Evolutionary conservation across 1,140 invertebrate species (phyloP).

Genomic region (Theocolax elegans): DNA sequence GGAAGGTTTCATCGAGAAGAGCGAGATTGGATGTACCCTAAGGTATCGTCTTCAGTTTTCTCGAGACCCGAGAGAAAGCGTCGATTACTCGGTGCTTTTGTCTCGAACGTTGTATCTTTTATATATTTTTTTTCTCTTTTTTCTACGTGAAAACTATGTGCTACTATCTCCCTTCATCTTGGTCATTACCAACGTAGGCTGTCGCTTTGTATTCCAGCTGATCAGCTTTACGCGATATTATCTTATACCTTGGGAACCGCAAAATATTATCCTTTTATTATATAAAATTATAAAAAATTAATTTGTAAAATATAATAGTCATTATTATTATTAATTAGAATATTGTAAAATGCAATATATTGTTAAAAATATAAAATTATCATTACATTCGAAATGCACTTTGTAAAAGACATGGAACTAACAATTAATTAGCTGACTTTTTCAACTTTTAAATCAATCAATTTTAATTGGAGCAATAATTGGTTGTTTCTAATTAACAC

Average conservation of each 20-base stretch:
- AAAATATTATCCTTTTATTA: neutral
- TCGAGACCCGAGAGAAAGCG: constrained; percentile 44
- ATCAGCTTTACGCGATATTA: neutral
- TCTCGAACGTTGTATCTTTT: constrained; percentile 31
- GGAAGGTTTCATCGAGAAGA: constrained; percentile 53
- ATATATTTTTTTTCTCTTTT: constrained; percentile 14
- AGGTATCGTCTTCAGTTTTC: constrained; percentile 43
- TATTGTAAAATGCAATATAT: no score
- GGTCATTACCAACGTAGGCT: constrained; percentile 7
- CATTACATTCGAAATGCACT: no score
- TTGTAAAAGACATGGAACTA: no score
- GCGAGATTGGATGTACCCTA: constrained; percentile 50
- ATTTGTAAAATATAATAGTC: no score
- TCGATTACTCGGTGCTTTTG: constrained; percentile 50
- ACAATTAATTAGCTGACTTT: no score
- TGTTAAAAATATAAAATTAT: no score
- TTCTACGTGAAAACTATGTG: neutral
- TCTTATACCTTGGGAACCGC: neutral
- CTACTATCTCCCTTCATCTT: neutral
- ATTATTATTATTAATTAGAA: no score
- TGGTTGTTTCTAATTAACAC: no score
- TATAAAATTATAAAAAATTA: no score
- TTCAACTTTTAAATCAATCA: no score
- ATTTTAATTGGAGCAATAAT: no score
- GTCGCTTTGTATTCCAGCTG: neutral